Conservation (phyloP, 2,113 vertebrate species). For the Stomatorhinus ivindoensis region DNA sequence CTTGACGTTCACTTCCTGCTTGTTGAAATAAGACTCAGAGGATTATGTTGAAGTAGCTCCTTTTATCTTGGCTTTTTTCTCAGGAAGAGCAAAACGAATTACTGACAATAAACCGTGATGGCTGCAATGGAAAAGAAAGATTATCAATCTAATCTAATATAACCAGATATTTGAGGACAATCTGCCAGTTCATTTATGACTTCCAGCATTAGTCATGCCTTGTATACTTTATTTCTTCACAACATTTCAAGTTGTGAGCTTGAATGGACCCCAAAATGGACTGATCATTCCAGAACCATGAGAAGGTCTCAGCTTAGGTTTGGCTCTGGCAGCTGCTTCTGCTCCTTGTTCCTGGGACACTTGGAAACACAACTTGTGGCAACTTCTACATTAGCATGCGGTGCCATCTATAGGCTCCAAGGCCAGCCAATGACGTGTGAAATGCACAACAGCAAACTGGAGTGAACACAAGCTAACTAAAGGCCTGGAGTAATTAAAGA, state of each 20-base stretch:
- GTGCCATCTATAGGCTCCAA: conserved; percentile 36
- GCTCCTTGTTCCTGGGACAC: conserved; percentile 26
- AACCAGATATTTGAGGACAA: neutral
- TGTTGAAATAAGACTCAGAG: neutral
- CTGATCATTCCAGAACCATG: neutral
- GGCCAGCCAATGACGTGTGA: conserved; percentile 41
- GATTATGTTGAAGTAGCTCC: neutral
- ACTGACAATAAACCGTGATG: too few relatives aligned
- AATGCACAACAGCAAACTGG: conserved; percentile 30
- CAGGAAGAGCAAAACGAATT: neutral
- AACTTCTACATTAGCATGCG: conserved; percentile 55
- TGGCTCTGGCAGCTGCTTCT: neutral
- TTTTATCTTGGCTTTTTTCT: neutral
- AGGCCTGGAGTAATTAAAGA: conserved; percentile 26
- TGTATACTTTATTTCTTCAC: neutral
- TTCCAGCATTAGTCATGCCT: neutral
- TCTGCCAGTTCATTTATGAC: neutral
- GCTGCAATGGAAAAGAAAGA: too few relatives aligned
- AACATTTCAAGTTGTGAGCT: neutral
- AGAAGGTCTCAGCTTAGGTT: neutral
- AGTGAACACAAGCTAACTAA: conserved; percentile 30
- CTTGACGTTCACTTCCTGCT: neutral
- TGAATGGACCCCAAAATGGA: neutral
- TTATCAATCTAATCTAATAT: neutral
- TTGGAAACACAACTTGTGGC: conserved; percentile 45